A percentile compares a stretch with the other conserved stretches of the same genome.
These are phyloP conservation scores for Tillus elongatus DNA, from an alignment of 2,888 invertebrate genomes.

Conservation along the genomic window DNA sequence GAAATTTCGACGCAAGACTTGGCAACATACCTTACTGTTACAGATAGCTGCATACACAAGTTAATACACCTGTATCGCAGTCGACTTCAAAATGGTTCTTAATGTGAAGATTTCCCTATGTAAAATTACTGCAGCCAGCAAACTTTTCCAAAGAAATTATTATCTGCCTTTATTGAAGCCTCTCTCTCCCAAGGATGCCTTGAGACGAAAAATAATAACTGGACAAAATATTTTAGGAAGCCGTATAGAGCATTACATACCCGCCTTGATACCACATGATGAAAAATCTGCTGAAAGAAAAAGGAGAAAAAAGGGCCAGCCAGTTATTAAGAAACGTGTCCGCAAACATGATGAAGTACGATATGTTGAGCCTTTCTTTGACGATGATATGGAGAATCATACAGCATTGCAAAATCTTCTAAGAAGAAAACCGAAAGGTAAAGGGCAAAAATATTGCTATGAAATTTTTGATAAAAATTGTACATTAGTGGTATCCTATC, in stretches of 20 bases:
- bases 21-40: background rate
- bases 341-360: slow-evolving; percentile 29
- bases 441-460: slow-evolving; percentile 56
- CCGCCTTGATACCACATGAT: slow-evolving; percentile 51
- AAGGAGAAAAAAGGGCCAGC: slow-evolving; percentile 35
- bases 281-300: slow-evolving; percentile 31
- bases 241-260: slow-evolving; percentile 62
- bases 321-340: slow-evolving; percentile 35
- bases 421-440: slow-evolving; percentile 46
- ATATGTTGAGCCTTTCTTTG: slow-evolving; percentile 36
- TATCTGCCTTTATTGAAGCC: slow-evolving; percentile 73
- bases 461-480: slow-evolving; percentile 62
- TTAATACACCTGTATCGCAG: no score
- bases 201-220: slow-evolving; percentile 68
- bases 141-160: slow-evolving; percentile 70
- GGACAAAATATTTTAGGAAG: slow-evolving; percentile 57
- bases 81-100: slow-evolving; percentile 36
- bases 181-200: slow-evolving; percentile 71
- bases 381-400: slow-evolving; percentile 37
- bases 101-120: slow-evolving; percentile 50
- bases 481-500: slow-evolving; percentile 60
- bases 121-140: slow-evolving; percentile 70
- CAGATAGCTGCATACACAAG: background rate
- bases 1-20: background rate
- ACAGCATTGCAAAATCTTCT: slow-evolving; percentile 39